Percentiles rank a stretch among this genome's conserved stretches.
Conservation (phyloP, 92 coral and sea anemone genomes). For the Phenganax subtilis region DNA sequence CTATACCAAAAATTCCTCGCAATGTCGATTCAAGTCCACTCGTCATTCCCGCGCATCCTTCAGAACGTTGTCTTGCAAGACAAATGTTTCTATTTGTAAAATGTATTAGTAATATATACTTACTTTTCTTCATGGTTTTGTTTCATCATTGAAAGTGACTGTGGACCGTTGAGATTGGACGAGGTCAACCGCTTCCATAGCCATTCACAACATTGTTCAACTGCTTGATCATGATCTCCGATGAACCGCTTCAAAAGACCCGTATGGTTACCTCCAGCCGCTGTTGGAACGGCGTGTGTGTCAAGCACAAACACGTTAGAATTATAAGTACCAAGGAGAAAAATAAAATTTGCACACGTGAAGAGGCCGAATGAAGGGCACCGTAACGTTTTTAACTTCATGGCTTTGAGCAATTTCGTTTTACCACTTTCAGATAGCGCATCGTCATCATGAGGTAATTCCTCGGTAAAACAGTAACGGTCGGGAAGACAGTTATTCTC, state of each 20-base stretch:
- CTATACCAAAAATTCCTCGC: too few species aligned
- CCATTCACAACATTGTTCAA: neutral
- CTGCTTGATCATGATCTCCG: neutral
- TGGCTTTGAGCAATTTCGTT: neutral
- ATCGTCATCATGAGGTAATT: neutral
- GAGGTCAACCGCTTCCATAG: neutral
- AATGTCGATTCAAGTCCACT: too few species aligned
- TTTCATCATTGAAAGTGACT: conserved; percentile 30
- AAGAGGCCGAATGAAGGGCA: neutral
- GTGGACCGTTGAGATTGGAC: neutral
- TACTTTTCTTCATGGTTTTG: too few species aligned
- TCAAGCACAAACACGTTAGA: neutral
- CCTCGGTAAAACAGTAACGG: neutral
- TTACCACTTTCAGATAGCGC: neutral
- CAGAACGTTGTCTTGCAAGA: too few species aligned
- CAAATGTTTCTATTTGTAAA: too few species aligned
- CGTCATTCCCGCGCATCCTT: too few species aligned
- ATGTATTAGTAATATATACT: too few species aligned
- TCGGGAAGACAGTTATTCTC: neutral
- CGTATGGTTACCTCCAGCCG: neutral
- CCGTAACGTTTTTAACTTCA: neutral
- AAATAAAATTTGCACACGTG: neutral
- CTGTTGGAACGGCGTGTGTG: conserved; percentile 3
- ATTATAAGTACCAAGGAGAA: neutral
- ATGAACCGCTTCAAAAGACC: neutral